Conservation (phyloP, 1,140 invertebrate species). For the Dendroctonus valens region DNA sequence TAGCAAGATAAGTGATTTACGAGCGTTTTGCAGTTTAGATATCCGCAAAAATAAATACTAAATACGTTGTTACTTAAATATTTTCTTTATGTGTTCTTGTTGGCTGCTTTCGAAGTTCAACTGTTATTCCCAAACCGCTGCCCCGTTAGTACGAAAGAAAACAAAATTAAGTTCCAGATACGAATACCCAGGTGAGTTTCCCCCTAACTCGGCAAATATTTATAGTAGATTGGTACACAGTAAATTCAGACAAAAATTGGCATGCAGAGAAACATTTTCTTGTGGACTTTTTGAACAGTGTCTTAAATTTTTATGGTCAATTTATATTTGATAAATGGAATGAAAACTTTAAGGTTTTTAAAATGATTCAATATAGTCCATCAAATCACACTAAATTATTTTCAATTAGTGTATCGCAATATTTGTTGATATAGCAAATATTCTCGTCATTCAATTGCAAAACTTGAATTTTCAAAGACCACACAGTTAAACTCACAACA, state of each 20-base stretch:
- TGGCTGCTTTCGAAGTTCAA: slow-evolving; percentile 11
- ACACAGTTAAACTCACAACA: neutral
- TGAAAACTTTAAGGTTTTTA: neutral
- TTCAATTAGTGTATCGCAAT: neutral
- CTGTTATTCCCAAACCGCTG: slow-evolving; percentile 9
- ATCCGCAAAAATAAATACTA: no score
- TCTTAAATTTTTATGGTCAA: neutral
- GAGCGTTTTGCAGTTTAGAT: no score
- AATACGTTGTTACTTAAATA: no score
- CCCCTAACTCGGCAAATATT: slow-evolving; percentile 16
- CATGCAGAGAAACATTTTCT: no score
- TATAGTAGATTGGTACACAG: slow-evolving; percentile 13
- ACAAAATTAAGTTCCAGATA: slow-evolving; percentile 21
- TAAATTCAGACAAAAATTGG: no score
- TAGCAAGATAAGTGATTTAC: no score
- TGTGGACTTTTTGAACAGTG: neutral
- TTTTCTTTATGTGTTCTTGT: neutral
- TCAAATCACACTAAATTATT: neutral
- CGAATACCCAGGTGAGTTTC: slow-evolving; percentile 13
- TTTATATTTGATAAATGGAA: neutral
- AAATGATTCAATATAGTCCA: neutral
- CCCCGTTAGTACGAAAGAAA: slow-evolving; percentile 17
- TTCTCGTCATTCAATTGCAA: no score
- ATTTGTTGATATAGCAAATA: no score
- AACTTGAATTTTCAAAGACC: neutral